Percentiles rank a stretch among this genome's conserved stretches.
Conservation (phyloP, 2,888 invertebrate species). For the Hirtodrosophila confusa region DNA sequence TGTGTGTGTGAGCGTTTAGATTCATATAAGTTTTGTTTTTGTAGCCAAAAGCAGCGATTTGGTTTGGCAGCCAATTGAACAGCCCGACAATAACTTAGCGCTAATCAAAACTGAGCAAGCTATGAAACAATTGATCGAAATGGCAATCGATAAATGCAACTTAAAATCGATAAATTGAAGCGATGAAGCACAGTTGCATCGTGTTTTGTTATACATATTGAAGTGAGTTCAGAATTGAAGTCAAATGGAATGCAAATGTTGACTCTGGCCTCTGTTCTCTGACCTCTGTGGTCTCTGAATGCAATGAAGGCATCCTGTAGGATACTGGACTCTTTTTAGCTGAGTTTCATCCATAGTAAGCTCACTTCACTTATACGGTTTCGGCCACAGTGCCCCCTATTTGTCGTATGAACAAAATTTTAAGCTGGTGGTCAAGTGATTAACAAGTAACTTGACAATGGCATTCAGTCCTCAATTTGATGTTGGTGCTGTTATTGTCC, state of each 20-base stretch:
- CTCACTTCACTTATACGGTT: slow-evolving; percentile 40
- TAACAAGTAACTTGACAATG: slow-evolving; percentile 52
- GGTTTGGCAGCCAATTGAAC: slow-evolving; percentile 31
- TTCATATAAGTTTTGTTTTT: slow-evolving; percentile 1
- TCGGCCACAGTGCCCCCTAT: slow-evolving; percentile 74
- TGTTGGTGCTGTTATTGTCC: slow-evolving; percentile 18
- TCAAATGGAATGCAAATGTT: slow-evolving; percentile 15
- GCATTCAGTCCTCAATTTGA: slow-evolving; percentile 13
- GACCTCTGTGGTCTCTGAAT: slow-evolving; percentile 8
- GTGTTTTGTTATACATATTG: not conserved
- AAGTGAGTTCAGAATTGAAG: slow-evolving; percentile 1
- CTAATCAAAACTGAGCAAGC: slow-evolving; percentile 14
- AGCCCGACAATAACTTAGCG: slow-evolving; percentile 16
- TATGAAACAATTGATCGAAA: slow-evolving; percentile 4
- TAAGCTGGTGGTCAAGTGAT: slow-evolving; percentile 83
- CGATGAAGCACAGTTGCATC: slow-evolving; percentile 6
- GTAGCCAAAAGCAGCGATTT: slow-evolving; percentile 44
- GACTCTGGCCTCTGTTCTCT: slow-evolving; percentile 7
- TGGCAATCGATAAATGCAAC: slow-evolving; percentile 34
- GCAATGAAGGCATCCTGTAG: slow-evolving; percentile 1
- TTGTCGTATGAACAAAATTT: slow-evolving; percentile 82
- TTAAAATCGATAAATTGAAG: slow-evolving; percentile 26
- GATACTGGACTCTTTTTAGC: not conserved
- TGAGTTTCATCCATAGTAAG: slow-evolving; percentile 7
- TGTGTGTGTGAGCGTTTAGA: slow-evolving; percentile 13